phyloP scores from a whole-genome alignment of 2,797 vertebrate species.

The Silurus aristotelis region DNA sequence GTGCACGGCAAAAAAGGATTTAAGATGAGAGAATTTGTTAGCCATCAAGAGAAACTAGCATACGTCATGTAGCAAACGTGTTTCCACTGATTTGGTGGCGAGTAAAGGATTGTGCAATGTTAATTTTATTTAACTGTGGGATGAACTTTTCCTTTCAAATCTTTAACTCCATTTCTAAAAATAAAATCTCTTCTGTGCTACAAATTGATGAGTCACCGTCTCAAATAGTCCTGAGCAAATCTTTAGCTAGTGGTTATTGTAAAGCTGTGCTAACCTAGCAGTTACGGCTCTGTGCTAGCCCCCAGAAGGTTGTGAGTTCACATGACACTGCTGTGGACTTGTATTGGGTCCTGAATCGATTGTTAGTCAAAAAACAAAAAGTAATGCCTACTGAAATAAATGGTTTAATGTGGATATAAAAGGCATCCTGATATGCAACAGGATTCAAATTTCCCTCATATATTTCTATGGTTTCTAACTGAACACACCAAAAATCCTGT shows the following conservation, averaged over 20 bases:
- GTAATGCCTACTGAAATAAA: background rate
- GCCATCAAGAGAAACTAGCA: background rate
- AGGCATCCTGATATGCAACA: background rate
- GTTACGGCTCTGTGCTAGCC: background rate
- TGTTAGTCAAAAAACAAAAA: background rate
- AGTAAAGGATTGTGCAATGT: background rate
- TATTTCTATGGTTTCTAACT: background rate
- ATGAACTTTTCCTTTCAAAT: too few species aligned
- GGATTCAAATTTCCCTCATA: background rate
- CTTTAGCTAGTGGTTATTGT: background rate
- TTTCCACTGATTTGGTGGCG: background rate
- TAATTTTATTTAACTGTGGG: background rate
- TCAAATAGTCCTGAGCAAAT: constrained; percentile 48
- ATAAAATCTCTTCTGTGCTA: constrained; percentile 28
- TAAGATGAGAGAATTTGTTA: background rate
- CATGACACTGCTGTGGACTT: background rate
- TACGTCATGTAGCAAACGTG: background rate
- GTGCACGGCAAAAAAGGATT: background rate
- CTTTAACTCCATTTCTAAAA: background rate
- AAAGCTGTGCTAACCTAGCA: background rate
- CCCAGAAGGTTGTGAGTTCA: background rate
- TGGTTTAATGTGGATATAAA: too few species aligned
- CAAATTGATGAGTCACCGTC: constrained; percentile 27
- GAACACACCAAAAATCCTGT: background rate
- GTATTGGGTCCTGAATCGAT: background rate